Evolutionary conservation across 2,797 vertebrate species (phyloP), one percentile per base, ranked within the genome.

Genomic region (Coilia nasus): DNA sequence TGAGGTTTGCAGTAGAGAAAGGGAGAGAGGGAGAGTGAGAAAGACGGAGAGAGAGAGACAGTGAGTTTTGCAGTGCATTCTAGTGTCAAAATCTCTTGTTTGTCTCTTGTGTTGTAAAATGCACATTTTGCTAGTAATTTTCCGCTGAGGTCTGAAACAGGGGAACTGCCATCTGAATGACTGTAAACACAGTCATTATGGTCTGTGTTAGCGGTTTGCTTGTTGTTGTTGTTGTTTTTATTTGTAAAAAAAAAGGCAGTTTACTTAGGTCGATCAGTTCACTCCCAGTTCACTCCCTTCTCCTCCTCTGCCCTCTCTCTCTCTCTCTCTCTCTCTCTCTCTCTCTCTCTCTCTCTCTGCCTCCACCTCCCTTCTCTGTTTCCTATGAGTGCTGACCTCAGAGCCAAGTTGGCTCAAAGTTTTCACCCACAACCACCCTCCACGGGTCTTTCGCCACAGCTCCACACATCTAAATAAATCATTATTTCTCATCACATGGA

Each of bases 1-100:
- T 10, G 50, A 9, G 50, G 35, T 41, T 5, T 41, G 35, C 35
- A 41, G 35, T 41, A 54, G 7, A 54, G 50, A 54, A 7, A 54
- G 50, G 9, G 7, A 54, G 50, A 54, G 50, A 3, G 50, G 1
- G 7, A 54, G 50, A 54, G 50, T 3, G 2, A 54, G 7, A 54
- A 14, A 54, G 50, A 54, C 2, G 14, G 50, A 54, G 50, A 54
- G 50, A 54, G 50, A 54, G 82, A 60, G 71, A 46, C 47, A 44
- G n/a, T 25, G n/a, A 25, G 75, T 50, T 60, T 57, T 35, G 62
- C 57, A 5, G 15, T 56, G 85, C 87, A 85, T 89, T 83, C 82
- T 85, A 85, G 85, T 84, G 31, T 64, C 81, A 17, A n/a, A n/a
- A n/a, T n/a, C n/a, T n/a, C n/a, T n/a, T n/a, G n/a, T n/a, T n/a